These are phyloP conservation scores for Bombus difficillimus DNA, from an alignment of 1,140 invertebrate species.

Conservation along the genomic window DNA sequence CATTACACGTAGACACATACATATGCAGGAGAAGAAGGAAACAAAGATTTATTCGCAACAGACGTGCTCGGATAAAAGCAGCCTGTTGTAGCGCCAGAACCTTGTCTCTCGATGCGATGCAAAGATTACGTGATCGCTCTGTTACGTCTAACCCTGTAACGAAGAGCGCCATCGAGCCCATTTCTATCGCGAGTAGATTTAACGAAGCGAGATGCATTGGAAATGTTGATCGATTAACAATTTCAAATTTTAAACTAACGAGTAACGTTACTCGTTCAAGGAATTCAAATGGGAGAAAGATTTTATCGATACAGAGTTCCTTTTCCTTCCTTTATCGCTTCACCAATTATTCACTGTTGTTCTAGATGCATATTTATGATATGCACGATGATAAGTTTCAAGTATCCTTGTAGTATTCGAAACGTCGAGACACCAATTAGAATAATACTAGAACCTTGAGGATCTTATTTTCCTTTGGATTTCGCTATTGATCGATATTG, in stretches of 20 bases:
- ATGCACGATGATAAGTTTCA: not conserved
- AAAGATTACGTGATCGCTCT: not conserved
- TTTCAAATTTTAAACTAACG: not conserved
- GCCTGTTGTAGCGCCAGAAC: not conserved
- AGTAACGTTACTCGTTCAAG: not conserved
- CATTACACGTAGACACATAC: too few relatives aligned
- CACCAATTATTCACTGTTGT: not conserved
- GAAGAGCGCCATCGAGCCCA: not conserved
- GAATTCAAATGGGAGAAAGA: too few relatives aligned
- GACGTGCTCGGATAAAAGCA: not conserved
- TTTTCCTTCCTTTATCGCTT: too few relatives aligned
- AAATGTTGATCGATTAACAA: conserved; percentile 3
- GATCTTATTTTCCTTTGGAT: not conserved
- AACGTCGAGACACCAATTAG: not conserved
- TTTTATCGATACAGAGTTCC: not conserved
- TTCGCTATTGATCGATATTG: not conserved
- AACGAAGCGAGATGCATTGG: not conserved
- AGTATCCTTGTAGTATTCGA: not conserved
- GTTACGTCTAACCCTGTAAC: not conserved
- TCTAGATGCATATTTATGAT: not conserved
- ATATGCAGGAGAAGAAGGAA: too few relatives aligned
- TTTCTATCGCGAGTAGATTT: not conserved
- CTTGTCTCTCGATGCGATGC: not conserved
- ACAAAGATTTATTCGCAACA: too few relatives aligned
- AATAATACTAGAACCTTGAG: not conserved